Evolutionary conservation across 2,113 vertebrate genomes (phyloP), one percentile per base, ranked within the genome.

Genomic region (Pollachius pollachius): DNA sequence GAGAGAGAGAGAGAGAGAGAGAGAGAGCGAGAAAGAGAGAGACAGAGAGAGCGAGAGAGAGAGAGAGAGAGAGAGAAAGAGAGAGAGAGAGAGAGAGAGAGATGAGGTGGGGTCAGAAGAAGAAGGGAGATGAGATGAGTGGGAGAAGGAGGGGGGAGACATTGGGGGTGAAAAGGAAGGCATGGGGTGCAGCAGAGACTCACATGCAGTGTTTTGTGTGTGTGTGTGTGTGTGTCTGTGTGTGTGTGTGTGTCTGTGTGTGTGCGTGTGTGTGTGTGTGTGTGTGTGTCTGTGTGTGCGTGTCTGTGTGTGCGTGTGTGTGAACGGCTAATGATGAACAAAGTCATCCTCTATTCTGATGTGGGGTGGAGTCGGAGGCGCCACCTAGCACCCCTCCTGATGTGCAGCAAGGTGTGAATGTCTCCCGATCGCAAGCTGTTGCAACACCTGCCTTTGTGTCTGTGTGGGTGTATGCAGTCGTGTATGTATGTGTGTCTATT

Each of bases 321-420:
- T 74, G 77, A 86, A 86, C 64, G 75, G 81, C 80, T 89, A 91
- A 91, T 91, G 87, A 90, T 70, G 79, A 89, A 81, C 85, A 79
- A 81, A 86, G 85, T 87, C 79, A 70, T 79, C 73, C 75, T 15
- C 72, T 0, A 62, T 78, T 84, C 71, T 48, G 41, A 48, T 48
- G 41, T 13, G 72, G 81, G 84, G 15, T 25, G 37, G 81, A 85
- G 84, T 87, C 78, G 80, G 77, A 74, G 81, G 82, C 17, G 74
- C 77, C 66, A 82, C 78, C 82, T 86, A 72, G 75, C 82, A 81
- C 83, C 84, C 81, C 76, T 86, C 78, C 84, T 84, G 87, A 80
- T 87, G 84, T 84, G 86, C n/a, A 34, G 72, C 69, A 59, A 83
- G 65, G 84, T 73, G 84, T 76, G 82, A 89, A 79, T 81, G 79